Conservation (phyloP, 2,888 invertebrate genomes). For the Tetramorium bicarinatum region DNA sequence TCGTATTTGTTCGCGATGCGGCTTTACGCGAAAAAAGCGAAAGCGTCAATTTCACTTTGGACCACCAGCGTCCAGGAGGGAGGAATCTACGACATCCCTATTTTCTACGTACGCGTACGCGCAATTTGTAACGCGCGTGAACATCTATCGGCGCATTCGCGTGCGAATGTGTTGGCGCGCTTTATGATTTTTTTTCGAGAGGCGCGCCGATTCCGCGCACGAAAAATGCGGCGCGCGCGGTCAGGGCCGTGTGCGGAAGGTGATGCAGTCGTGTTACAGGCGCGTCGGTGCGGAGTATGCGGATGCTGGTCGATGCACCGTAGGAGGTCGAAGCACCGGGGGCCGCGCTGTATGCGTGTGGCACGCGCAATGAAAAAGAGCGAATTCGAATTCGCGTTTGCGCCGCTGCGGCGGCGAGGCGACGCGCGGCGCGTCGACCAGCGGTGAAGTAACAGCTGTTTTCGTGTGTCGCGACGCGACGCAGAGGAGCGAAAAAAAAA, state of each 20-base stretch:
- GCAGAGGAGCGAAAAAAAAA: constrained; percentile 64
- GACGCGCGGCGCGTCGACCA: constrained; percentile 50
- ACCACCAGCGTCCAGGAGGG: background rate
- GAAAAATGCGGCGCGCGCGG: constrained; percentile 42
- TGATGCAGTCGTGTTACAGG: constrained; percentile 40
- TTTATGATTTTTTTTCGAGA: constrained; percentile 39
- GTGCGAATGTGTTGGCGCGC: background rate
- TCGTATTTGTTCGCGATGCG: background rate
- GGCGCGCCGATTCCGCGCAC: constrained; percentile 32
- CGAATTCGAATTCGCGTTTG: constrained; percentile 74
- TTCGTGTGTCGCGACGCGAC: constrained; percentile 73
- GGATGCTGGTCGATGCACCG: constrained; percentile 59
- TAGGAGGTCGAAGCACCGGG: constrained; percentile 62
- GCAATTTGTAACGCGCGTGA: constrained; percentile 36
- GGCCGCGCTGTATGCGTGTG: constrained; percentile 50
- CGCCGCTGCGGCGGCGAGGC: constrained; percentile 69
- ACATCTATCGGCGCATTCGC: constrained; percentile 31
- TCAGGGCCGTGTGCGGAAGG: constrained; percentile 28
- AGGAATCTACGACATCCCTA: background rate
- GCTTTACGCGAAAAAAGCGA: constrained; percentile 14
- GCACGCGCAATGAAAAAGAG: constrained; percentile 68
- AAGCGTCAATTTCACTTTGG: constrained; percentile 33
- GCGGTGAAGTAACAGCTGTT: constrained; percentile 74
- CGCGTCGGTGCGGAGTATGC: constrained; percentile 32
- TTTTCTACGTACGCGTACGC: constrained; percentile 16